A percentile compares a stretch with the other conserved stretches of the same genome.
Conservation (phyloP, 1,140 invertebrate genomes). For the Heliconius melpomene region DNA sequence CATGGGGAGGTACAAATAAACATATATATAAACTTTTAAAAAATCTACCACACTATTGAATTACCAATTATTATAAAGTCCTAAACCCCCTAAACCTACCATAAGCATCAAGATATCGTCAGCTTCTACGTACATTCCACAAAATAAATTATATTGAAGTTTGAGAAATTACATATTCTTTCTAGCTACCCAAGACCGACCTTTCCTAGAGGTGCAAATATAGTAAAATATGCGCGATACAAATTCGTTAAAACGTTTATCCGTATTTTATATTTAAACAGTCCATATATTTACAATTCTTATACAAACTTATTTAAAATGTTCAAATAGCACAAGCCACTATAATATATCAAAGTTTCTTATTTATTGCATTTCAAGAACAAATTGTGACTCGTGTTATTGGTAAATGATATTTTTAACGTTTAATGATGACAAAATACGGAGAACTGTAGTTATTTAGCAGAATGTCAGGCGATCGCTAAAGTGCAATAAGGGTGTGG, state of each 20-base stretch:
- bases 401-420: neutral
- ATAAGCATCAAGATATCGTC: too few relatives aligned
- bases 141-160: too few relatives aligned
- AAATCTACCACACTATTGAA: too few relatives aligned
- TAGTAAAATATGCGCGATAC: neutral
- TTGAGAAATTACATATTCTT: neutral
- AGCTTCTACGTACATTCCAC: too few relatives aligned
- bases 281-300: neutral
- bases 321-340: neutral
- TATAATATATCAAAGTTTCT: neutral
- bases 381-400: constrained; percentile 14
- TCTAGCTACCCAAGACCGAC: neutral
- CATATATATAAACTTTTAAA: too few relatives aligned
- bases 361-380: constrained; percentile 7
- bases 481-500: constrained; percentile 1
- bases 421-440: constrained; percentile 14
- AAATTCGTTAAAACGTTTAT: neutral
- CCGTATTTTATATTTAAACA: neutral
- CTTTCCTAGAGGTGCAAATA: neutral
- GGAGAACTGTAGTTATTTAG: neutral
- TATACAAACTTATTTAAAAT: neutral
- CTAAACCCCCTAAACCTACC: too few relatives aligned
- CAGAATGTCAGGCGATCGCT: neutral
- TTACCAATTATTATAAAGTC: too few relatives aligned
- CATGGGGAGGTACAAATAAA: too few relatives aligned